A percentile compares a stretch with the other conserved stretches of the same genome.
Evolutionary conservation across 2,113 vertebrate genomes (phyloP).

Genomic region (Ochotona curzoniae): DNA sequence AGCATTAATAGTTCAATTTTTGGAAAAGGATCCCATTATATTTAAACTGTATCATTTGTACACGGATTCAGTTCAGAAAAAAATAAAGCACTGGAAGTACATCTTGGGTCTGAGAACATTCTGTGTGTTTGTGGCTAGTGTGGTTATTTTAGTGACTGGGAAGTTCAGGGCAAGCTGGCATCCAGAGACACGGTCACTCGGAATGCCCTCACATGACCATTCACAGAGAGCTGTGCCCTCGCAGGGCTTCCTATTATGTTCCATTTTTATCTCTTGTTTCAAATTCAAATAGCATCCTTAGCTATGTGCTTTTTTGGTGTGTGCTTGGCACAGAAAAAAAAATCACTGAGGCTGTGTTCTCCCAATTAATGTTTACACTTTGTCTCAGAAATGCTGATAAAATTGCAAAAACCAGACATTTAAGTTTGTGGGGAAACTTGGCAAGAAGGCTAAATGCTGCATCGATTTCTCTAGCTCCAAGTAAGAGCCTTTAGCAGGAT

Average conservation of each 20-base stretch:
- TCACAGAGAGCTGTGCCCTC: neutral
- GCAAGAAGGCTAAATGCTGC: conserved; percentile 16
- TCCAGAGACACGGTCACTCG: neutral
- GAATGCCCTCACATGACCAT: neutral
- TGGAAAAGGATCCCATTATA: neutral
- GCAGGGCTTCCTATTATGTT: neutral
- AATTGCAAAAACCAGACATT: neutral
- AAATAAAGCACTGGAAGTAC: conserved; percentile 44
- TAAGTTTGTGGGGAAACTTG: conserved; percentile 15
- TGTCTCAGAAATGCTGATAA: conserved; percentile 6
- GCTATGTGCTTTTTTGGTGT: conserved; percentile 7
- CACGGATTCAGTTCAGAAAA: conserved; percentile 5
- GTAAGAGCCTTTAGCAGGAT: neutral
- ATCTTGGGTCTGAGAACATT: neutral
- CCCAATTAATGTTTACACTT: conserved; percentile 46
- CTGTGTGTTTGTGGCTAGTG: neutral
- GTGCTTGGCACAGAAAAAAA: neutral
- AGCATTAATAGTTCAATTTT: too few relatives aligned
- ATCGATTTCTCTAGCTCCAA: conserved; percentile 12
- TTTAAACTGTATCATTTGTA: neutral
- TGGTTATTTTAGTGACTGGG: neutral
- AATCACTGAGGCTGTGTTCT: neutral
- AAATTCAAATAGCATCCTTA: conserved; percentile 26
- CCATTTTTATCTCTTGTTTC: neutral
- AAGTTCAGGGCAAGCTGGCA: neutral